Conservation (phyloP, 2,888 invertebrate genomes). For the Drosophila robusta region DNA sequence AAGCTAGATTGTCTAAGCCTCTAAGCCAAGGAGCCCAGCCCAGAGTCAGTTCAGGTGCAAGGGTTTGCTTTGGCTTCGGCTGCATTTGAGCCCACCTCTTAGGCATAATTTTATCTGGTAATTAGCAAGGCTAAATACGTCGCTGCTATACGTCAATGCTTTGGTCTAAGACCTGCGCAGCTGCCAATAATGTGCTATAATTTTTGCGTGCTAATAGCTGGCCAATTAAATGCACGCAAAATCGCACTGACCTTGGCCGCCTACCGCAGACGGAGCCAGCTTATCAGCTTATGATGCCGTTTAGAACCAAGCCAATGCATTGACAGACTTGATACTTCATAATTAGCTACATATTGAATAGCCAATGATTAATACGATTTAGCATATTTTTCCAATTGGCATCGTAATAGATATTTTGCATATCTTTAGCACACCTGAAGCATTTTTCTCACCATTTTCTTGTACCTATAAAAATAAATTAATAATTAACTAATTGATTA, state of each 20-base stretch:
- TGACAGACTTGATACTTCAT: constrained; percentile 29
- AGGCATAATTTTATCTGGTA: constrained; percentile 19
- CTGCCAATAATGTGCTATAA: constrained; percentile 38
- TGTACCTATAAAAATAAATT: too few relatives aligned
- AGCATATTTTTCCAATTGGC: background rate
- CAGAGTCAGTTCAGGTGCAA: constrained; percentile 23
- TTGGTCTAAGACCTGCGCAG: constrained; percentile 9
- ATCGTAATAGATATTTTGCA: background rate
- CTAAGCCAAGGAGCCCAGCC: background rate
- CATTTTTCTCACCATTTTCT: too few relatives aligned
- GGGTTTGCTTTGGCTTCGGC: constrained; percentile 33
- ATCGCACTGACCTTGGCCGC: constrained; percentile 31
- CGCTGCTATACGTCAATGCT: background rate
- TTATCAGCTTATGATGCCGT: constrained; percentile 26
- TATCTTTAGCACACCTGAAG: background rate
- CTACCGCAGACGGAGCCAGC: constrained; percentile 6
- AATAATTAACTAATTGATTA: too few relatives aligned
- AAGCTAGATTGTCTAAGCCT: too few relatives aligned
- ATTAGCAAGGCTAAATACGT: constrained; percentile 48
- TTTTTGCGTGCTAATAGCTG: constrained; percentile 21
- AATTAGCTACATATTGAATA: constrained; percentile 3
- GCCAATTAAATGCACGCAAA: constrained; percentile 45
- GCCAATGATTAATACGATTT: background rate
- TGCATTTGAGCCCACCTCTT: background rate
- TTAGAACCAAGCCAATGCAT: constrained; percentile 16